Base-by-base conservation (phyloP, 2,797 vertebrate genomes). In the Bovichtus diacanthus region DNA sequence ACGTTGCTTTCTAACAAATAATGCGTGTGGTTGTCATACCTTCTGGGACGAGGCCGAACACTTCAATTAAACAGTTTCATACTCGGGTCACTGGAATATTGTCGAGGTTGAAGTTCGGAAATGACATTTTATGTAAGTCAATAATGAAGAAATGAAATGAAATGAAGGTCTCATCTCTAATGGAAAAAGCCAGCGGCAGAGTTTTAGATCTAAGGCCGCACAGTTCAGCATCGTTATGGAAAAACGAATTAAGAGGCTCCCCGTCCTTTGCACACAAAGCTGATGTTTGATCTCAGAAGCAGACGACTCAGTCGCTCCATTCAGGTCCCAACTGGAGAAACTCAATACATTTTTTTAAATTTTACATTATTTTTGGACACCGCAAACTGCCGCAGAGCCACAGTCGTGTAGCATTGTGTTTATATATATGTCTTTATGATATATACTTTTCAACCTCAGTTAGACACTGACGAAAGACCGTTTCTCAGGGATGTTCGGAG, bases 31-130 rank as follows among this genome's bases (percentile, higher is more conserved):
- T 64, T 6, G 31, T 34, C 18, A 39, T 27, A 23, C 3, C 3
- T 38, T 74, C 36, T 68, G 49, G 34, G n/a, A 72, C n/a, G n/a
- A 43, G 15, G 38, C 39, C 47, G 23, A 66, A n/a, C 12, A 34
- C 21, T 63, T 58, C 11, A n/a, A n/a, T n/a, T n/a, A n/a, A n/a
- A n/a, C n/a, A n/a, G n/a, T n/a, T 63, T 47, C 44, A 34, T 51
- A 39, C 19, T 9, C 5, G 38, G n/a, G 8, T 3, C 9, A 15
- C 21, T 58, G 13, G 50, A 19, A 39, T 19, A 5, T 25, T 49
- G 46, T 25, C 4, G 11, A 25, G 47, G 41, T 36, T n/a, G 19
- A 41, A n/a, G 44, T 27, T 11, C 56, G 55, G 36, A 27, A n/a
- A n/a, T n/a, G n/a, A n/a, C n/a, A n/a, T n/a, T n/a, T n/a, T n/a